These are phyloP conservation scores for Eristalis tenax DNA, from an alignment of 2,888 invertebrate genomes.

Conservation along the genomic window DNA sequence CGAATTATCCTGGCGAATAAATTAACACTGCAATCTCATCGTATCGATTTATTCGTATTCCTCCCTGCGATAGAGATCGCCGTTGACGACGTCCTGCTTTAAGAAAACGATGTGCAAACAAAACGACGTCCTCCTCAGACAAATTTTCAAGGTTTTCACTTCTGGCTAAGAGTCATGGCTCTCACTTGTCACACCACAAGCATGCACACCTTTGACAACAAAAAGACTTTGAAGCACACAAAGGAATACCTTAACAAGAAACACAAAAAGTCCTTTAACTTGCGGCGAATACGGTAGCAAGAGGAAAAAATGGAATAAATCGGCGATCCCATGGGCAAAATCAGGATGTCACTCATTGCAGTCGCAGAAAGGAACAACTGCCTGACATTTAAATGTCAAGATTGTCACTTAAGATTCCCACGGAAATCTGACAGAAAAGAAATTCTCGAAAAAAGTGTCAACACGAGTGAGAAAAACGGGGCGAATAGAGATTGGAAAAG, in stretches of 20 bases:
- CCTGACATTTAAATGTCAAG: slow-evolving; percentile 71
- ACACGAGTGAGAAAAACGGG: slow-evolving; percentile 3
- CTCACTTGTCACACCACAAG: slow-evolving; percentile 35
- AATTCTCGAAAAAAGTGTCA: slow-evolving; percentile 40
- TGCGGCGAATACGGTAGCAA: background rate
- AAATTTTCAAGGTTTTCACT: slow-evolving; percentile 35
- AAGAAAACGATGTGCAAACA: slow-evolving; percentile 39
- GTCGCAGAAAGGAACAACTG: slow-evolving; percentile 54
- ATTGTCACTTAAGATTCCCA: slow-evolving; percentile 71
- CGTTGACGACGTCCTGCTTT: background rate
- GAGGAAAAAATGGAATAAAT: slow-evolving; percentile 17
- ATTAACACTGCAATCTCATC: slow-evolving; percentile 31
- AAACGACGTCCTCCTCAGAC: slow-evolving; percentile 8
- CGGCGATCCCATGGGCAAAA: slow-evolving; percentile 66
- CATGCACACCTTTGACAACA: slow-evolving; percentile 58
- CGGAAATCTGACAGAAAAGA: slow-evolving; percentile 21
- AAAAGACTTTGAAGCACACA: slow-evolving; percentile 43
- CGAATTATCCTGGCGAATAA: slow-evolving; percentile 58
- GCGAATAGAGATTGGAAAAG: background rate
- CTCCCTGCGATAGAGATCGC: slow-evolving; percentile 31
- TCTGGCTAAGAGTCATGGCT: slow-evolving; percentile 23
- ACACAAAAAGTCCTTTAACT: slow-evolving; percentile 64
- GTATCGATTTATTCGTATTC: slow-evolving; percentile 45
- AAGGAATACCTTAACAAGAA: slow-evolving; percentile 51
- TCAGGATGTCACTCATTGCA: slow-evolving; percentile 58